phyloP scores from a whole-genome alignment of 2,113 vertebrate genomes.

The Naja naja region DNA sequence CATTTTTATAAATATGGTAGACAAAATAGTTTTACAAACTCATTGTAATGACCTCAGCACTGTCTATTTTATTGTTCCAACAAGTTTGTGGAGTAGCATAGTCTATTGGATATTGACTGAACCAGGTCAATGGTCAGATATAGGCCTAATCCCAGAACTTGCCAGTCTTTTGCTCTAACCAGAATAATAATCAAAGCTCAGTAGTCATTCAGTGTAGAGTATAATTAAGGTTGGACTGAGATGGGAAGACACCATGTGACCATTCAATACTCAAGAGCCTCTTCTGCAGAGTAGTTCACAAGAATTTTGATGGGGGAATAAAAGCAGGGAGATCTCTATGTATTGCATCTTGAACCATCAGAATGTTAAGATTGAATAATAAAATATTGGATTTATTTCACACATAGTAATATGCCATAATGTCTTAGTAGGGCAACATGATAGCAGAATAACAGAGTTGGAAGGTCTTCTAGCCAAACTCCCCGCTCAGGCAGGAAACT shows the following conservation, averaged over 20 bases:
- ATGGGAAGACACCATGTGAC: neutral
- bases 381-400: neutral
- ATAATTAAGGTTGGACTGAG: neutral
- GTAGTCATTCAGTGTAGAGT: neutral
- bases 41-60: neutral
- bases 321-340: neutral
- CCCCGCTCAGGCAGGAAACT: no score
- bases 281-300: neutral
- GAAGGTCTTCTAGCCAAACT: no score
- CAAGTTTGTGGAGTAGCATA: neutral
- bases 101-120: neutral
- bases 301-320: neutral
- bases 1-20: neutral
- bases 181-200: neutral
- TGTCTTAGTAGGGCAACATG: neutral
- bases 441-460: no score
- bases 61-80: neutral
- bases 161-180: neutral
- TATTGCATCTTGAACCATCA: neutral
- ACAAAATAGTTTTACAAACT: neutral
- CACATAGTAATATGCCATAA: neutral
- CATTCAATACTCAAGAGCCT: neutral
- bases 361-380: neutral
- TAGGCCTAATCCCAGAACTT: neutral
- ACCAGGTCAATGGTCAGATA: neutral